Evolutionary conservation across 2,797 vertebrate genomes (phyloP).

Genomic region (Spinus pinus): DNA sequence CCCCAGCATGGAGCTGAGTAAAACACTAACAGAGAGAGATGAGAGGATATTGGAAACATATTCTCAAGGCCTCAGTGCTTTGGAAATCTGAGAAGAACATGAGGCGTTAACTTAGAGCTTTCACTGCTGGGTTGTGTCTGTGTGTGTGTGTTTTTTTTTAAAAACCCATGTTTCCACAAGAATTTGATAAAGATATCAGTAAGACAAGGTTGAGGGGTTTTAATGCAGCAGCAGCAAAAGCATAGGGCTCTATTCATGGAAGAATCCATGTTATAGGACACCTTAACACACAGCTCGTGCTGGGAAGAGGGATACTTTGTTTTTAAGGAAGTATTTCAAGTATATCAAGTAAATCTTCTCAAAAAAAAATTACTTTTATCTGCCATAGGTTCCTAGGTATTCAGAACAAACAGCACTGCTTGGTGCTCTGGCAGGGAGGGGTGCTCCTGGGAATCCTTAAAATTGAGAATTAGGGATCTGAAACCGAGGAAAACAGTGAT

Average conservation of each 20-base stretch:
- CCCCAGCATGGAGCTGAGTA: conserved; percentile 79
- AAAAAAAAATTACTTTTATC: background rate
- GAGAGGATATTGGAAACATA: conserved; percentile 95
- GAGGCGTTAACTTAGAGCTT: conserved; percentile 79
- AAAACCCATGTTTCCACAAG: conserved; percentile 54
- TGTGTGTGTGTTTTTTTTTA: background rate
- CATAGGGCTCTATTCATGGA: background rate
- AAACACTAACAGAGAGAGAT: conserved; percentile 87
- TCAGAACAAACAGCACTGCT: background rate
- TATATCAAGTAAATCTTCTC: background rate
- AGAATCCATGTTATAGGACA: background rate
- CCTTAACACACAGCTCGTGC: background rate
- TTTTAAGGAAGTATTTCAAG: background rate
- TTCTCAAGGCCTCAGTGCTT: conserved; percentile 83
- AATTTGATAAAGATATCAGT: conserved; percentile 71
- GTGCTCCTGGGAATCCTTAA: background rate
- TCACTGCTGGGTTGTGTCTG: conserved; percentile 45
- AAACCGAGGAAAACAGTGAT: background rate
- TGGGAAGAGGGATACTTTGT: background rate
- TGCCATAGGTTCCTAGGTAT: background rate
- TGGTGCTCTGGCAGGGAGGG: background rate
- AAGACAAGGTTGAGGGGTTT: background rate
- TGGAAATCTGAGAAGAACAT: conserved; percentile 80
- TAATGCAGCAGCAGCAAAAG: background rate
- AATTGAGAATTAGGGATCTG: background rate